Percentiles rank a stretch among this genome's conserved stretches.
phyloP scores from a whole-genome alignment of 1,140 invertebrate genomes.

The Papilio helenus region DNA sequence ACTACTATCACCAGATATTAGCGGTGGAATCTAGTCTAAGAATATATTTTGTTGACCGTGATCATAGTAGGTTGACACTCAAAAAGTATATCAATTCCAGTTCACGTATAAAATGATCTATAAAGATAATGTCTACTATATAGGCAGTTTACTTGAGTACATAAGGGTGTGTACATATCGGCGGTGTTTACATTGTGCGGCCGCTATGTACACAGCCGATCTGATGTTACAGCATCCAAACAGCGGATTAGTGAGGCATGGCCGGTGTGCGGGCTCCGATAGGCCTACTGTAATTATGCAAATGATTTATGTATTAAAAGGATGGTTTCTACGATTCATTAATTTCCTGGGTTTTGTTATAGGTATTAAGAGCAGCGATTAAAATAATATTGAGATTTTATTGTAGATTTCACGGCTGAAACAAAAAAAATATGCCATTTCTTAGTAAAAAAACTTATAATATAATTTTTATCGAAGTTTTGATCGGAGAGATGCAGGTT shows the following conservation, averaged over 20 bases:
- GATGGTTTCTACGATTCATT: conserved; percentile 11
- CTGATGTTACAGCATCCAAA: conserved; percentile 35
- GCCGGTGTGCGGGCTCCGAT: conserved; percentile 32
- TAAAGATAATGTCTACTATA: conserved; percentile 37
- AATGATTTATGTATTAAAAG: conserved; percentile 31
- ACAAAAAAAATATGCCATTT: too few relatives aligned
- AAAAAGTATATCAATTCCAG: conserved; percentile 24
- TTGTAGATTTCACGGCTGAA: too few relatives aligned
- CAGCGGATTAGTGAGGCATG: conserved; percentile 33
- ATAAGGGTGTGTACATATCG: conserved; percentile 21
- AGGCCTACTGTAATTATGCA: conserved; percentile 32
- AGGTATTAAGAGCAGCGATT: neutral
- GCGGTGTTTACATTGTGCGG: conserved; percentile 27
- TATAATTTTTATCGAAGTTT: too few relatives aligned
- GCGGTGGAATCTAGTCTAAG: neutral
- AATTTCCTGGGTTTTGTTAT: conserved; percentile 1
- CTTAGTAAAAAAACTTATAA: too few relatives aligned
- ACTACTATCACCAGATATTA: neutral
- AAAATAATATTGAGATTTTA: neutral
- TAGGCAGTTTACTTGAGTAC: conserved; percentile 37
- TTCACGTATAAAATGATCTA: conserved; percentile 23
- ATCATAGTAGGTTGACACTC: neutral
- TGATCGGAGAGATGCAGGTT: too few relatives aligned
- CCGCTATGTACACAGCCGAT: conserved; percentile 18
- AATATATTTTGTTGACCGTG: neutral